These are phyloP conservation scores for Nannoperca obscura DNA, from an alignment of 2,797 vertebrate species.

Conservation along the genomic window DNA sequence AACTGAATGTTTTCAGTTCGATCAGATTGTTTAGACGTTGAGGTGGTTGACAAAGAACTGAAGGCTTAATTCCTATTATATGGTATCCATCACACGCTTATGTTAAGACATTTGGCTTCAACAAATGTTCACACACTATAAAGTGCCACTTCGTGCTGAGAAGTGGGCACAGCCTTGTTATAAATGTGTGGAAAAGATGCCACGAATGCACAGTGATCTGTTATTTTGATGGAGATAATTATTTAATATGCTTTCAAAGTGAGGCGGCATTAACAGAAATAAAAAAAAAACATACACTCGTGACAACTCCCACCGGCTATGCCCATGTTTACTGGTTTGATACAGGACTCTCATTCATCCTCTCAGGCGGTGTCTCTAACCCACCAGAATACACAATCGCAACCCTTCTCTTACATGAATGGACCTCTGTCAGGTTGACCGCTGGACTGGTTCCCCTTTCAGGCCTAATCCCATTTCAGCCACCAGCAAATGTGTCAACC, in stretches of 20 bases:
- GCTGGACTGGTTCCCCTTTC: constrained; percentile 36
- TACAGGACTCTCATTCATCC: constrained; percentile 73
- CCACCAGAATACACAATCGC: constrained; percentile 75
- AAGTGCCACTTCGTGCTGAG: too few relatives aligned
- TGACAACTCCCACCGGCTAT: constrained; percentile 17
- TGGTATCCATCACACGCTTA: not conserved
- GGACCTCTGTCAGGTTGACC: constrained; percentile 65
- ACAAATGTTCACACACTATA: not conserved
- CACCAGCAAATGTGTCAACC: constrained; percentile 18
- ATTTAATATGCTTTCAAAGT: not conserved
- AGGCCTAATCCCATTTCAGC: constrained; percentile 35
- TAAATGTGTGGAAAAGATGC: too few relatives aligned
- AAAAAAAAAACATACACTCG: not conserved
- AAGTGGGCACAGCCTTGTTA: too few relatives aligned
- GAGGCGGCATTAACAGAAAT: constrained; percentile 7
- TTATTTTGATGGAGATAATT: not conserved
- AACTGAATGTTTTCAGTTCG: not conserved
- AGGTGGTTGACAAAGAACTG: not conserved
- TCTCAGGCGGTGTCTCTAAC: constrained; percentile 47
- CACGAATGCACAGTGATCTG: not conserved
- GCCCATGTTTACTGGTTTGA: constrained; percentile 40
- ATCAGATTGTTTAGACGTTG: not conserved
- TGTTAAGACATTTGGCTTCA: not conserved
- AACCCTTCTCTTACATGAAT: constrained; percentile 73
- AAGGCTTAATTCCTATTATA: too few relatives aligned